A percentile compares a stretch with the other conserved stretches of the same genome.
phyloP scores from a whole-genome alignment of 2,113 vertebrate genomes.

The Tychaedon coryphoeus region DNA sequence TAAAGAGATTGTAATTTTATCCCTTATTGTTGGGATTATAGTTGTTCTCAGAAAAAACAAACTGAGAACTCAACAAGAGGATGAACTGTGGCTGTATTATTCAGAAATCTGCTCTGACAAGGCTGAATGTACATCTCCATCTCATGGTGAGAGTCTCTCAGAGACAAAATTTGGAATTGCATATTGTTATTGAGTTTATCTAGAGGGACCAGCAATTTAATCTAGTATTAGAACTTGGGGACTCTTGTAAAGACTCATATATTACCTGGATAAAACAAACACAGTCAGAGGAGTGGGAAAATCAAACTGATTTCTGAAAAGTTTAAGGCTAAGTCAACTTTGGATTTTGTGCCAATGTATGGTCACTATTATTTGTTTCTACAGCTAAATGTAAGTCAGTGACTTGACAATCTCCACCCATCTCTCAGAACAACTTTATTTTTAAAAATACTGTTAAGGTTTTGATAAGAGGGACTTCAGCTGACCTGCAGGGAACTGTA shows the following conservation, averaged over 20 bases:
- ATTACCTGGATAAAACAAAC: background rate
- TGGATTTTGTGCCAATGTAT: background rate
- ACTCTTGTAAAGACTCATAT: background rate
- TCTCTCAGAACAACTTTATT: background rate
- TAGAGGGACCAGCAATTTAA: background rate
- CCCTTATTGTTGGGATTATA: constrained; percentile 32
- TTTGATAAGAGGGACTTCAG: background rate
- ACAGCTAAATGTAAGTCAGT: background rate
- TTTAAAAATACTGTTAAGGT: background rate
- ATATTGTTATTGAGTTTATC: background rate
- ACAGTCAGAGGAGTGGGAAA: background rate
- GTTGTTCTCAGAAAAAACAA: constrained; percentile 34
- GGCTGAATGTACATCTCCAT: background rate
- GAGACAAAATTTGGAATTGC: background rate
- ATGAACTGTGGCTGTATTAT: background rate
- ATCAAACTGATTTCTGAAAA: background rate
- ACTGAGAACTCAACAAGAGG: background rate
- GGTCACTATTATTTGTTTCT: background rate
- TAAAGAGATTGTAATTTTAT: constrained; percentile 45
- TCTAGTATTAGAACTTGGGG: background rate
- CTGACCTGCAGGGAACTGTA: background rate
- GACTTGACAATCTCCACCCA: background rate
- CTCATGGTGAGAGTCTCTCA: background rate
- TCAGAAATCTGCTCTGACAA: constrained; percentile 12
- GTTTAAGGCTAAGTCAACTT: background rate